Conservation (phyloP, 2,797 vertebrate genomes). For the Nyctibius grandis region DNA sequence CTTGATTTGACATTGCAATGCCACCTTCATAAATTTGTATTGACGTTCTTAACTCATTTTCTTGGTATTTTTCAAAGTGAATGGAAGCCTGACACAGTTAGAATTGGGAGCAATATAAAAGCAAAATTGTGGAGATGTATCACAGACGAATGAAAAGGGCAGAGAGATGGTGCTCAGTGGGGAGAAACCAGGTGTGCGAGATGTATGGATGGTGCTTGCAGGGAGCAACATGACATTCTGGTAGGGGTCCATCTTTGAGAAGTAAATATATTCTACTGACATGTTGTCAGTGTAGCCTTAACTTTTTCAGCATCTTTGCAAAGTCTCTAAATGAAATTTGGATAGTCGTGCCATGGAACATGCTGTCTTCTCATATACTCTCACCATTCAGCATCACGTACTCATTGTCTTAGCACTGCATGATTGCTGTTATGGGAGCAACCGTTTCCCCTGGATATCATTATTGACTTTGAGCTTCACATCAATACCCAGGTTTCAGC, state of each 20-base stretch:
- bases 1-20: slow-evolving; percentile 58
- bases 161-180: background rate
- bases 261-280: background rate
- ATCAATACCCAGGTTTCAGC: background rate
- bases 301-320: background rate
- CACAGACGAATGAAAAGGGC: background rate
- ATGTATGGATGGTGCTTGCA: background rate
- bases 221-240: background rate
- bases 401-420: background rate
- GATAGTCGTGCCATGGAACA: fast-evolving
- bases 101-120: background rate
- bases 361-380: background rate
- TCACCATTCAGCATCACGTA: background rate
- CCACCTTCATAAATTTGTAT: slow-evolving; percentile 52
- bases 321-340: background rate
- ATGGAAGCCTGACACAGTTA: slow-evolving; percentile 30
- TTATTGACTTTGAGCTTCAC: background rate
- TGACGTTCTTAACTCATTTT: slow-evolving; percentile 35
- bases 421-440: background rate
- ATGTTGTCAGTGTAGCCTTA: background rate
- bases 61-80: slow-evolving; percentile 4
- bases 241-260: background rate
- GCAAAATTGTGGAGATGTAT: background rate
- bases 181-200: background rate
- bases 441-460: background rate